Evolutionary conservation across 2,113 vertebrate species (phyloP).

Genomic region (Neogale vison): DNA sequence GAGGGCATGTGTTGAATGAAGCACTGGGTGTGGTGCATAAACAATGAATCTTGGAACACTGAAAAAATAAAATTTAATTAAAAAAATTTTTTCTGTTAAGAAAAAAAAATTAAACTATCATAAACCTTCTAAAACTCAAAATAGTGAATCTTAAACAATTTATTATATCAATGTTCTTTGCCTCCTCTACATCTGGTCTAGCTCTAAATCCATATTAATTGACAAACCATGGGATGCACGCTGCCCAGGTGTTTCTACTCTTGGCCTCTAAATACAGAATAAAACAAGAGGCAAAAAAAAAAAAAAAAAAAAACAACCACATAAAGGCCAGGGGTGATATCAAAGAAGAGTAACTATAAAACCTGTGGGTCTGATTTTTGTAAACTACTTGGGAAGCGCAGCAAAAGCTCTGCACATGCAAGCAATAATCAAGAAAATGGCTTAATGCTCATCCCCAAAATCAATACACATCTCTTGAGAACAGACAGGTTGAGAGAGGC

Average conservation of each 20-base stretch:
- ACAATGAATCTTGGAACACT: no score
- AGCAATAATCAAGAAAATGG: neutral
- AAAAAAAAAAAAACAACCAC: neutral
- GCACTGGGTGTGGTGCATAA: no score
- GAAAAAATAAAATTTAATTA: no score
- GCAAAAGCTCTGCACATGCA: neutral
- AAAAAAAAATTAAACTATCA: neutral
- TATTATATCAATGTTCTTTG: neutral
- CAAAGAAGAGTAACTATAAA: neutral
- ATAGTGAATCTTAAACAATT: neutral
- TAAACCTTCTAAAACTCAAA: neutral
- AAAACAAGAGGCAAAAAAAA: neutral
- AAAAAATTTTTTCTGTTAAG: no score
- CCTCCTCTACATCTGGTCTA: neutral
- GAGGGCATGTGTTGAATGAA: no score
- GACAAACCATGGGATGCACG: neutral
- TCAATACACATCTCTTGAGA: neutral
- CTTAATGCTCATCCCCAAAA: neutral
- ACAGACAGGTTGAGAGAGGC: neutral
- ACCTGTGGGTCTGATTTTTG: neutral
- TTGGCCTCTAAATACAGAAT: neutral
- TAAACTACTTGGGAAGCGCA: neutral
- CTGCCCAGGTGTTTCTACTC: neutral
- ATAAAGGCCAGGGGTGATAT: neutral
- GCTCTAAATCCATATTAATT: neutral